Conservation (phyloP, 1,140 invertebrate genomes). For the Hylyphantes graminicola region DNA sequence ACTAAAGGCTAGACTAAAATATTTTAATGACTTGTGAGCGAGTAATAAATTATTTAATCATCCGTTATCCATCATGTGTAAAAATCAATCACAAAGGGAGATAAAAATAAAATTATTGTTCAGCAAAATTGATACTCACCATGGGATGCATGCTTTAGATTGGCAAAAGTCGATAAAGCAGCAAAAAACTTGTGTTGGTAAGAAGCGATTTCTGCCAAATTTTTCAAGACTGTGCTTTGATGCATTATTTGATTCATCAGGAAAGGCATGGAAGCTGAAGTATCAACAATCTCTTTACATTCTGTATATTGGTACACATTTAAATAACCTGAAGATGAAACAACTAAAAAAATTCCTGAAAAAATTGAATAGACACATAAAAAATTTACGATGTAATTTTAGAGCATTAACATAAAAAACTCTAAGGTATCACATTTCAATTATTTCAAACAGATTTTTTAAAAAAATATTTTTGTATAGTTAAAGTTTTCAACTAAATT, state of each 20-base stretch:
- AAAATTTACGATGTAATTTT: not conserved
- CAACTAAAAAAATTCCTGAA: slow-evolving; percentile 23
- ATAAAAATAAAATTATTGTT: too few species aligned
- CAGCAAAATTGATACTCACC: slow-evolving; percentile 2
- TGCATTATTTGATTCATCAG: slow-evolving; percentile 33
- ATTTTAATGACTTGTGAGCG: too few species aligned
- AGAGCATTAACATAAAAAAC: not conserved
- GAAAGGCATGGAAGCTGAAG: not conserved
- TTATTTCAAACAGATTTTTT: too few species aligned
- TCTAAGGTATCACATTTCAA: not conserved
- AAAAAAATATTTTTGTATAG: too few species aligned
- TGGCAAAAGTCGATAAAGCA: slow-evolving; percentile 26
- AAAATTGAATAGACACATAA: slow-evolving; percentile 1
- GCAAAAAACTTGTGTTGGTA: slow-evolving; percentile 21
- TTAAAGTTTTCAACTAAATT: too few species aligned
- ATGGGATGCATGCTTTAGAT: slow-evolving; percentile 14
- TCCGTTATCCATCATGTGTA: too few species aligned
- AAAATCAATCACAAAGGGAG: too few species aligned
- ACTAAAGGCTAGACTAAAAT: too few species aligned
- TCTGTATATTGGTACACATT: slow-evolving; percentile 5
- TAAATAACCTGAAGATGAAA: not conserved
- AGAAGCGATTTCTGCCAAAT: not conserved
- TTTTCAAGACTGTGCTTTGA: slow-evolving; percentile 17
- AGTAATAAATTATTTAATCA: too few species aligned
- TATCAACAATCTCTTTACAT: not conserved